Percentiles rank a stretch among this genome's conserved stretches.
Conservation (phyloP, 2,888 invertebrate species). For the Pasiphila rectangulata region DNA sequence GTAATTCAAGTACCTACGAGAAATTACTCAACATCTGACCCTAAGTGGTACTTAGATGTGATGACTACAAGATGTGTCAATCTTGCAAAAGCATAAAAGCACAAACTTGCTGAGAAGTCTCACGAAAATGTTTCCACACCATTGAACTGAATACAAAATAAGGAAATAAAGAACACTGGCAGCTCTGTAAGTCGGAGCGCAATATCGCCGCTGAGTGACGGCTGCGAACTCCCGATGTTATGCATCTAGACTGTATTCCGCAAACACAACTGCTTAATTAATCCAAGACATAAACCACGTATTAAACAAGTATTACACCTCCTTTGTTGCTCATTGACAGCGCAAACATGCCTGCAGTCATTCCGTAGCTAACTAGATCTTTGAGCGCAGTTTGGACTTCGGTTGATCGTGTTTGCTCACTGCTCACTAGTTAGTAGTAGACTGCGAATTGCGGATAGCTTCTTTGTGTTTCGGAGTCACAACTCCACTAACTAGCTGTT, state of each 20-base stretch:
- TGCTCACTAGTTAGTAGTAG: conserved; percentile 73
- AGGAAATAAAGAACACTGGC: conserved; percentile 33
- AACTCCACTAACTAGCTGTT: conserved; percentile 73
- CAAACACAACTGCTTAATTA: conserved; percentile 37
- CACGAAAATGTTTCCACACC: conserved; percentile 23
- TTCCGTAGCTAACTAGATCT: conserved; percentile 74
- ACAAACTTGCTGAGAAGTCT: conserved; percentile 20
- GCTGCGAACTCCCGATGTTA: conserved; percentile 18
- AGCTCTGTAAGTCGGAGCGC: conserved; percentile 33
- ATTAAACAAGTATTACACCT: conserved; percentile 40
- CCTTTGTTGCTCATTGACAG: conserved; percentile 40
- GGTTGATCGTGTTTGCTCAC: conserved; percentile 69
- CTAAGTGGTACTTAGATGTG: no score
- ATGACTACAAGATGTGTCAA: not conserved
- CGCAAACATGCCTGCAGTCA: conserved; percentile 54
- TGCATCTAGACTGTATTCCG: conserved; percentile 19
- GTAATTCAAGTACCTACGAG: no score
- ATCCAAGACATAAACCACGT: conserved; percentile 35
- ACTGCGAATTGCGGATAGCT: conserved; percentile 64
- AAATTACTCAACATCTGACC: no score
- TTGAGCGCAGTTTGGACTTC: conserved; percentile 71
- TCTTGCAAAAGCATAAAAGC: conserved; percentile 3
- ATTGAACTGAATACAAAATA: conserved; percentile 33
- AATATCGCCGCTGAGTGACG: conserved; percentile 36
- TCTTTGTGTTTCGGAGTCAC: conserved; percentile 71